Evolutionary conservation across 2,888 invertebrate species (phyloP), one percentile per base, ranked within the genome.

Genomic region (Dione juno): DNA sequence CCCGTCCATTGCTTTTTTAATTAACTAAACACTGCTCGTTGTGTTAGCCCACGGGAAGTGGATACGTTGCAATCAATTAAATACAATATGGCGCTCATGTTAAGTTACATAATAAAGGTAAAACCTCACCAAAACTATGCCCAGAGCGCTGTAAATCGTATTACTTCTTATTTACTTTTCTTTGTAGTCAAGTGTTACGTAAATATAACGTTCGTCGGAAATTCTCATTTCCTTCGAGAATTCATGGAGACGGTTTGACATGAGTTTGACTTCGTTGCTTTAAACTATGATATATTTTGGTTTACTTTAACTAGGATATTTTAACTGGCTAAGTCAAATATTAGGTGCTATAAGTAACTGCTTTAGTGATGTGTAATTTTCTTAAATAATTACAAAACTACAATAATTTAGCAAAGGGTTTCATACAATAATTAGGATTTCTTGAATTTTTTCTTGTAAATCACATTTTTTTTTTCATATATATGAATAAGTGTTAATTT

Each of bases 171-270:
- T 92, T 92, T 92, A 84, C 87, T 82, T 86, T 91, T 88, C 92
- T 92, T 92, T 93, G 92, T 92, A 87, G 92, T 92, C 88, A 83
- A 92, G 92, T 91, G 91, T 91, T 90, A 88, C 88, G 92, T 89
- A 92, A 92, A 93, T 88, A 93, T 88, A 84, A 82, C 83, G 87
- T 88, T 89, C 87, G 86, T 88, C 83, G 88, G 87, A 88, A 88
- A 89, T 87, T 87, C 86, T 88, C 85, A 88, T 89, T 91, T 90
- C 89, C 88, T 88, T 83, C 81, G 81, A 84, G 86, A 88, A 87
- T 85, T 86, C 80, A 82, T 82, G 82, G 84, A 85, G 83, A 83
- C 78, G 81, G 66, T 71, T 76, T 76, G 74, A 73, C 76, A 16
- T 45, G 41, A 43, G 75, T 75, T 77, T 61, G 71, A 69, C 67